Evolutionary conservation across 2,797 vertebrate genomes (phyloP).

Genomic region (Arctocebus calabarensis): DNA sequence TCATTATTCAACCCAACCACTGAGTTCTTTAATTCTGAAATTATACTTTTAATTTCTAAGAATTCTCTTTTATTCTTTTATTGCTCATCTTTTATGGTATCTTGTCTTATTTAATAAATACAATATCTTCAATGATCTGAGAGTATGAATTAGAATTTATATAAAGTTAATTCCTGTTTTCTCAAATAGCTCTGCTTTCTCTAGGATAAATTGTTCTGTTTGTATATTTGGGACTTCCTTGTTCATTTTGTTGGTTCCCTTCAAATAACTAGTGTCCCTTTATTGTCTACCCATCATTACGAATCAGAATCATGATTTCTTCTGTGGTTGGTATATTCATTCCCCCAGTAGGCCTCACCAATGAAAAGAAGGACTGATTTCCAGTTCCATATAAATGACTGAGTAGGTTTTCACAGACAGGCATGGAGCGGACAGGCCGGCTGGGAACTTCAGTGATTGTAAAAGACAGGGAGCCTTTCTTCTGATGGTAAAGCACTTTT

Average conservation of each 20-base stretch:
- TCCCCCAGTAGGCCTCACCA: background rate
- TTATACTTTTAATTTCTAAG: background rate
- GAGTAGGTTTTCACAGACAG: background rate
- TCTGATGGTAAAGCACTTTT: background rate
- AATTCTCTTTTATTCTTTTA: background rate
- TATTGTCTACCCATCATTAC: background rate
- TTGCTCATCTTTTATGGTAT: background rate
- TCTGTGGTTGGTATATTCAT: background rate
- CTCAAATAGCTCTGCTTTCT: background rate
- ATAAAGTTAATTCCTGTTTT: conserved; percentile 10
- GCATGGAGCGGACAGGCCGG: background rate
- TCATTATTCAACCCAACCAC: background rate
- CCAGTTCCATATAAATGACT: background rate
- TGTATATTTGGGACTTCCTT: background rate
- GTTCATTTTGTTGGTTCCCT: background rate
- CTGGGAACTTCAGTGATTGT: background rate
- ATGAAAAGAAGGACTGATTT: background rate
- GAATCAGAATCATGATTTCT: background rate
- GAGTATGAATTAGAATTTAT: conserved; percentile 21
- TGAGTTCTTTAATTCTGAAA: conserved; percentile 18
- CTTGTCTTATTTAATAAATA: conserved; percentile 24
- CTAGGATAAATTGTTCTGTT: background rate
- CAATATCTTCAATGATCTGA: background rate
- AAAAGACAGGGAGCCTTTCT: background rate
- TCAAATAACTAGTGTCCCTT: background rate